Conservation (phyloP, 2,888 invertebrate species). For the Stictocephala bisonia region DNA sequence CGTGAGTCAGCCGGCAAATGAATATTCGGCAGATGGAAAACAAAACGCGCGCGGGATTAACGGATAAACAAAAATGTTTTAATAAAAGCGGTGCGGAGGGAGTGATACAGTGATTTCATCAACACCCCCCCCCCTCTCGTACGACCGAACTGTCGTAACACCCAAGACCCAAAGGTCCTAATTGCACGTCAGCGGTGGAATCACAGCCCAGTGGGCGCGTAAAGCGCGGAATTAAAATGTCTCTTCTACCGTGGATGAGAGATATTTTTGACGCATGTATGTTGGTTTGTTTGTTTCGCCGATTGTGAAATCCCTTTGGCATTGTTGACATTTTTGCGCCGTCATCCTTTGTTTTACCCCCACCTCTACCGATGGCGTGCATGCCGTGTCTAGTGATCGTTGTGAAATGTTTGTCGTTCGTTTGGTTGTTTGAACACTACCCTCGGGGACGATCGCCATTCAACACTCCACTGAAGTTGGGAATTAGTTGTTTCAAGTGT, state of each 20-base stretch:
- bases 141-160: too few species aligned
- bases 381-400: conserved; percentile 10
- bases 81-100: conserved; percentile 18
- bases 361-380: too few species aligned
- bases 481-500: too few species aligned
- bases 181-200: conserved; percentile 2
- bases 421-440: not conserved
- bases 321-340: conserved; percentile 33
- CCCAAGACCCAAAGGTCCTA: too few species aligned
- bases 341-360: conserved; percentile 17
- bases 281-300: not conserved
- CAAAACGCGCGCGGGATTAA: conserved; percentile 32
- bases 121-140: not conserved
- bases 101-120: not conserved
- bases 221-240: conserved; percentile 36
- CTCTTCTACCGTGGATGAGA: not conserved
- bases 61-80: conserved; percentile 40
- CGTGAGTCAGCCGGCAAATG: conserved; percentile 3
- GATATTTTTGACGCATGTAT: not conserved
- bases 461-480: too few species aligned
- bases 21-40: conserved; percentile 6
- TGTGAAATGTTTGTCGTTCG: conserved; percentile 16
- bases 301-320: conserved; percentile 35
- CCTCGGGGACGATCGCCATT: too few species aligned
- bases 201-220: not conserved